Evolutionary conservation across 2,888 invertebrate genomes (phyloP).

Genomic region (Slavum lentiscoides): DNA sequence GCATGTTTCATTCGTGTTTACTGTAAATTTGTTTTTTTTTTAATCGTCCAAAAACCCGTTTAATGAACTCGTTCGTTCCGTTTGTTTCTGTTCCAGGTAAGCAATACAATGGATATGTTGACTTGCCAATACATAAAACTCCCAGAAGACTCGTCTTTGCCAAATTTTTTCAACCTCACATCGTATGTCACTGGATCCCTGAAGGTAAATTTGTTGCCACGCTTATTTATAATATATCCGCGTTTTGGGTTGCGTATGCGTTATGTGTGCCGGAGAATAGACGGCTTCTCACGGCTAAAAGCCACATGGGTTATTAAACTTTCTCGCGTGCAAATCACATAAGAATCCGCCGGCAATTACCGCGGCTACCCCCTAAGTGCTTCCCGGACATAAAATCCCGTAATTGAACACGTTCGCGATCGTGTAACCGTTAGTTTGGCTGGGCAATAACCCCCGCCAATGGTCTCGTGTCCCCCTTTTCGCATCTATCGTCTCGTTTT

Average conservation of each 20-base stretch:
- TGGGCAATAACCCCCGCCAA: constrained; percentile 27
- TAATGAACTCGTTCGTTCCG: neutral
- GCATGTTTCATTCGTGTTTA: too few species aligned
- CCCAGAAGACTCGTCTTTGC: constrained; percentile 29
- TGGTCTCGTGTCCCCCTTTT: neutral
- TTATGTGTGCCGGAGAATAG: neutral
- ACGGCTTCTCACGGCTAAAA: constrained; percentile 16
- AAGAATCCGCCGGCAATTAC: constrained; percentile 42
- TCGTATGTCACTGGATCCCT: constrained; percentile 45
- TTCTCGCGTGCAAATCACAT: constrained; percentile 30
- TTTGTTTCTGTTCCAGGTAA: constrained; percentile 40
- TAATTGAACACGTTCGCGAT: constrained; percentile 51
- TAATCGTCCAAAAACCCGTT: too few species aligned
- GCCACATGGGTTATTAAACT: constrained; percentile 51
- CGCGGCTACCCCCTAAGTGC: constrained; percentile 35
- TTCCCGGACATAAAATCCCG: constrained; percentile 46
- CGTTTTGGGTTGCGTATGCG: neutral
- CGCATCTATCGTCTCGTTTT: neutral
- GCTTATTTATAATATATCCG: neutral
- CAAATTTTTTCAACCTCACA: constrained; percentile 42
- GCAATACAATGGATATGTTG: constrained; percentile 50
- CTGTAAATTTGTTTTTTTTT: too few species aligned
- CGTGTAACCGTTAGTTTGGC: constrained; percentile 31
- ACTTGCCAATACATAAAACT: constrained; percentile 43
- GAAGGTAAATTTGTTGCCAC: constrained; percentile 29